phyloP scores from a whole-genome alignment of 2,797 vertebrate species.

The Mycteria americana region DNA sequence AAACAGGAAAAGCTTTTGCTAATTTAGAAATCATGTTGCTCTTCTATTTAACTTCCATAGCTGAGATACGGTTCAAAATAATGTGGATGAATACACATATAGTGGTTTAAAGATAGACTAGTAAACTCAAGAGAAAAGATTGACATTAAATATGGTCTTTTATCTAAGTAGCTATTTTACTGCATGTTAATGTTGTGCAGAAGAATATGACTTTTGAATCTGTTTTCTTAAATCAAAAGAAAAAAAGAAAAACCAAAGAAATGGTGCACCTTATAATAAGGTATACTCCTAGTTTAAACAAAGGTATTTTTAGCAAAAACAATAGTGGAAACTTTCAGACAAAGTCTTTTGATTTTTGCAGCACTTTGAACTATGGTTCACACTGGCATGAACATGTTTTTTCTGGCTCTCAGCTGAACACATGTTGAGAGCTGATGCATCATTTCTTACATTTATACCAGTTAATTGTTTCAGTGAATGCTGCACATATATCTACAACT shows the following conservation, averaged over 20 bases:
- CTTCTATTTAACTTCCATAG: background rate
- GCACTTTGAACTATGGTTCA: constrained; percentile 47
- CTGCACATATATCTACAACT: background rate
- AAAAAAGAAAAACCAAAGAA: background rate
- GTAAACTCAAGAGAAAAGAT: background rate
- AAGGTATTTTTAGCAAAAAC: constrained; percentile 50
- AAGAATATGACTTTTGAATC: background rate
- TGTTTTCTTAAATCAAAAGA: background rate
- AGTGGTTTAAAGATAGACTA: background rate
- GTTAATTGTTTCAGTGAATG: constrained; percentile 8
- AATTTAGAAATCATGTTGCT: background rate
- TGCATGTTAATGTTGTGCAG: background rate
- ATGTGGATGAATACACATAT: background rate
- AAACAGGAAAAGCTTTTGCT: background rate
- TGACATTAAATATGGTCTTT: background rate
- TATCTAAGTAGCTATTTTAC: background rate
- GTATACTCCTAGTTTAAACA: background rate
- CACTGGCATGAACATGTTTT: constrained; percentile 33
- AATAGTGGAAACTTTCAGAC: constrained; percentile 48
- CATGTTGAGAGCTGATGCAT: background rate
- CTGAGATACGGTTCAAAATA: background rate
- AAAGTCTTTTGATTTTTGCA: constrained; percentile 35
- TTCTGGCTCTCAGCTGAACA: constrained; percentile 26
- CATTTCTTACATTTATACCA: constrained; percentile 5
- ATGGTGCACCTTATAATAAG: background rate